A percentile compares a stretch with the other conserved stretches of the same genome.
Conservation (phyloP, 1,140 invertebrate genomes). For the Pachypeltis micranthus region DNA sequence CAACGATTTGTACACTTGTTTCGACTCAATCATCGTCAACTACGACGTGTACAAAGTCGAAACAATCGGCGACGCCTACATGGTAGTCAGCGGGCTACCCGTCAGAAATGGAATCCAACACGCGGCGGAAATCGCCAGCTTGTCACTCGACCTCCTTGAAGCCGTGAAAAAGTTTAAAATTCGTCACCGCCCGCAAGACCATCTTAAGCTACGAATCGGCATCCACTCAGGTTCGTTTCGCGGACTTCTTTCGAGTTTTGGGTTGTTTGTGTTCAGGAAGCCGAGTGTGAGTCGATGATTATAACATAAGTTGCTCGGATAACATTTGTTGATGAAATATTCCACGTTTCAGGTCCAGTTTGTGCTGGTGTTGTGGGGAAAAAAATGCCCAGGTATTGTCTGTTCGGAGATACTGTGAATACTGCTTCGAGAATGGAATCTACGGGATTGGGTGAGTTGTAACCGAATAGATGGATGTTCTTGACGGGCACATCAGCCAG, state of each 20-base stretch:
- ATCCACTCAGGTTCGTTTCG: conserved; percentile 64
- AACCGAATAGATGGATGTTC: too few relatives aligned
- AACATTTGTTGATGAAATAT: neutral
- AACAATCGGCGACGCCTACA: conserved; percentile 83
- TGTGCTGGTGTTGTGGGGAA: conserved; percentile 79
- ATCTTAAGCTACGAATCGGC: conserved; percentile 76
- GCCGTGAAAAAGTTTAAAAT: conserved; percentile 78
- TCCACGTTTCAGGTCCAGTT: conserved; percentile 45
- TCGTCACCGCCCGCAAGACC: conserved; percentile 69
- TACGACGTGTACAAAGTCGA: conserved; percentile 91
- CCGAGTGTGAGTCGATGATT: too few relatives aligned
- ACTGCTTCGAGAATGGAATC: conserved; percentile 91
- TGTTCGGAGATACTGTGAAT: conserved; percentile 86
- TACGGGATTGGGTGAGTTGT: conserved; percentile 54
- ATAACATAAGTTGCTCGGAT: too few relatives aligned
- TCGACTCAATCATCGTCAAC: conserved; percentile 79
- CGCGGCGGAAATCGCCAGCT: conserved; percentile 83
- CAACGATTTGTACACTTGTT: conserved; percentile 86
- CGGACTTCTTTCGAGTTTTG: neutral
- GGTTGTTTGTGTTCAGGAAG: too few relatives aligned
- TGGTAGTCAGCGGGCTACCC: conserved; percentile 79
- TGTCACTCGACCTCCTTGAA: conserved; percentile 75
- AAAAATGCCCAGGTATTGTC: conserved; percentile 82
- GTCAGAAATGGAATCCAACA: conserved; percentile 67
- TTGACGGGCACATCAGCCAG: too few relatives aligned